Evolutionary conservation across 2,888 invertebrate genomes (phyloP), one percentile per base, ranked within the genome.

Genomic region (Tetragonisca angustula): DNA sequence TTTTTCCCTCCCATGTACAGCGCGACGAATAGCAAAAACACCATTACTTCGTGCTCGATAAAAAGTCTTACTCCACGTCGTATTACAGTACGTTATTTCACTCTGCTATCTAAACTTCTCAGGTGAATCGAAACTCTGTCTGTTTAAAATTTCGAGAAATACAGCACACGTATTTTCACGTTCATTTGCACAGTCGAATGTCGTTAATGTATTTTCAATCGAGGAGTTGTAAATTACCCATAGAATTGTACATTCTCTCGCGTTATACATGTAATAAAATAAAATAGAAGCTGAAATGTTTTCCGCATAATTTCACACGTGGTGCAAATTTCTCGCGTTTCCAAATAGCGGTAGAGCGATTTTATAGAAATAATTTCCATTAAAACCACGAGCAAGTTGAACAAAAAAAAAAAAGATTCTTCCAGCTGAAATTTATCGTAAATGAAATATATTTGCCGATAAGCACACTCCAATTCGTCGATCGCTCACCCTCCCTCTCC

Each of bases 31-130:
- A 27, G 43, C 49, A 24, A 2, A 24, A 24, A 36, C 32, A 19
- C 32, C 19, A 21, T 43, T 27, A 6, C 56, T 49, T 24, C 11
- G 72, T 65, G 52, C 73, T 83, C 76, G 65, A 69, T 83, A 83
- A 77, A 83, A 83, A 74, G 50, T 77, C 70, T 54, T 65, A n/a
- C 52, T 4, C 9, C 32, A 43, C 59, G 19, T 59, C 59, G 19
- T 21, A 15, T 27, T 13, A 50, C 49, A 24, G 21, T n/a, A 4
- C 24, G 49, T 72, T 72, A 50, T 62, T 73, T 9, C 15, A 3
- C n/a, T 59, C 56, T n/a, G 17, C 15, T 27, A 13, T 50, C 24
- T 15, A 27, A 67, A 65, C 15, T 65, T 59, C 56, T 43, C 27
- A 5, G 24, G 19, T 19, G n/a, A 21, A 15, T 43, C 17, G 15